Conservation (phyloP, 1,140 invertebrate genomes). For the Calliphora vicina region DNA sequence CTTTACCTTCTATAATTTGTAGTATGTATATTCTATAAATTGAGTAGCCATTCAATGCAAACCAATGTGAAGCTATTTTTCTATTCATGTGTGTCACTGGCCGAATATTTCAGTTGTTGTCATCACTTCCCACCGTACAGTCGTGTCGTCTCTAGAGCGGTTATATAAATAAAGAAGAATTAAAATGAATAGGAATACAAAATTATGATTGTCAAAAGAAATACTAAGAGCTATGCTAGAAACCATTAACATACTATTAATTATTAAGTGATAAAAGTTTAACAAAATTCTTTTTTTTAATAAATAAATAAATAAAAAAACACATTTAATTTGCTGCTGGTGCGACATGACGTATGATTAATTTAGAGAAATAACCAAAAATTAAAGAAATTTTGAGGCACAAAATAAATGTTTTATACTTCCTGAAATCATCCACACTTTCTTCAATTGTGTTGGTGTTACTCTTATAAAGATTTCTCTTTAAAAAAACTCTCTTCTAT, state of each 20-base stretch:
- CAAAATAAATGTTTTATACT: not conserved
- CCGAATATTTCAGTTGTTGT: conserved; percentile 8
- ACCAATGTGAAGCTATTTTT: no score
- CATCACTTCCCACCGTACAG: conserved; percentile 25
- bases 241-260: not conserved
- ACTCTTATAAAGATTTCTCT: not conserved
- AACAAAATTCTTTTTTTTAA: not conserved
- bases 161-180: conserved; percentile 13
- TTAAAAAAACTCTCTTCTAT: not conserved
- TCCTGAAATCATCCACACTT: not conserved
- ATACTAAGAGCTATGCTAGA: not conserved
- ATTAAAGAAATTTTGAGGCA: not conserved
- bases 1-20: not conserved
- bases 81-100: not conserved
- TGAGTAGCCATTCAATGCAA: not conserved
- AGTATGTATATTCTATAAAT: not conserved
- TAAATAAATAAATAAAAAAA: not conserved
- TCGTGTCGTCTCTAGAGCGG: not conserved
- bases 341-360: conserved; percentile 9
- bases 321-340: not conserved
- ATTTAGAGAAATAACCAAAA: not conserved
- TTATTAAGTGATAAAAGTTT: not conserved
- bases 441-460: not conserved
- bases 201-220: not conserved
- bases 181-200: not conserved